These are phyloP conservation scores for Cyphomyrmex costatus DNA, from an alignment of 1,140 invertebrate species.

Conservation along the genomic window DNA sequence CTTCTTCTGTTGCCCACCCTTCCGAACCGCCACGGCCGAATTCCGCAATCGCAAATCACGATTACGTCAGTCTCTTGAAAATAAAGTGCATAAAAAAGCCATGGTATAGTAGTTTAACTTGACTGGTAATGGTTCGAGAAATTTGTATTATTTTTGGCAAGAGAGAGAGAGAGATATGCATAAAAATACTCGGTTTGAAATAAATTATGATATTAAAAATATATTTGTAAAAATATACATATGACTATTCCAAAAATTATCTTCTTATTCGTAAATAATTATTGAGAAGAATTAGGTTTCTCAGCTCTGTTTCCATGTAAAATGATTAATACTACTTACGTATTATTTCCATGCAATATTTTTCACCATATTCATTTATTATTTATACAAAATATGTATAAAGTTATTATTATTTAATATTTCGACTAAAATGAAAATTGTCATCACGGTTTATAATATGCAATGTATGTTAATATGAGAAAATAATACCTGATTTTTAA, in stretches of 20 bases:
- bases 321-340: background rate
- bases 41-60: slow-evolving; percentile 44
- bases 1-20: slow-evolving; percentile 17
- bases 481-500: background rate
- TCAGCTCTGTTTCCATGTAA: background rate
- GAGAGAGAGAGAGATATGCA: background rate
- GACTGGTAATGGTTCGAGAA: slow-evolving; percentile 6
- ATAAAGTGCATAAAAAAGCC: background rate
- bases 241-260: background rate
- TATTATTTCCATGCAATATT: background rate
- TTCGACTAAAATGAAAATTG: background rate
- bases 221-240: background rate
- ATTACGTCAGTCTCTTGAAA: slow-evolving; percentile 47
- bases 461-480: background rate
- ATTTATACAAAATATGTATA: background rate
- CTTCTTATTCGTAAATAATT: background rate
- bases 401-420: slow-evolving; percentile 6
- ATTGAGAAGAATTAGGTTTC: background rate
- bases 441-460: background rate
- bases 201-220: background rate
- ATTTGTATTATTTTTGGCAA: background rate
- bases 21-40: background rate
- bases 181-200: background rate
- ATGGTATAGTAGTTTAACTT: slow-evolving; percentile 31
- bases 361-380: background rate